phyloP scores from a whole-genome alignment of 2,797 vertebrate genomes.

The Gephyroberyx darwinii region DNA sequence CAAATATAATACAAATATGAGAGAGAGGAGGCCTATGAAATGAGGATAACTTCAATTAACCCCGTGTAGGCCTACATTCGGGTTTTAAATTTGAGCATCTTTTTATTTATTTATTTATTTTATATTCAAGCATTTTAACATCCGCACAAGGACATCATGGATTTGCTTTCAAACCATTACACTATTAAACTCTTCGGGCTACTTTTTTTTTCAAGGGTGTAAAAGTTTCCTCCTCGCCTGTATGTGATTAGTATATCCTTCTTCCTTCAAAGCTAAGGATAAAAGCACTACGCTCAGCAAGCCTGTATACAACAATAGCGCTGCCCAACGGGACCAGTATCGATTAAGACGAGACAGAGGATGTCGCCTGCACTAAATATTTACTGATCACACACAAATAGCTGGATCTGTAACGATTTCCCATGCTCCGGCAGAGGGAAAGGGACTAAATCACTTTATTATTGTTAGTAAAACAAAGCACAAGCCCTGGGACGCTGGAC shows the following conservation, averaged over 20 bases:
- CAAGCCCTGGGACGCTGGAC: conserved; percentile 84
- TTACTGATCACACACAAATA: conserved; percentile 98
- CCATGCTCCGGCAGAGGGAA: conserved; percentile 84
- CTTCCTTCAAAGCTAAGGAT: conserved; percentile 64
- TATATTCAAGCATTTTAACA: conserved; percentile 29
- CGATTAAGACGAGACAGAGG: conserved; percentile 91
- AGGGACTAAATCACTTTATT: conserved; percentile 94
- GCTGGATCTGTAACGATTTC: conserved; percentile 91
- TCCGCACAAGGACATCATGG: conserved; percentile 27
- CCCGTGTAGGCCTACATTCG: conserved; percentile 26
- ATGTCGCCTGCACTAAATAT: conserved; percentile 96
- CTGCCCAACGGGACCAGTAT: conserved; percentile 88
- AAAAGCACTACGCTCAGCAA: conserved; percentile 74
- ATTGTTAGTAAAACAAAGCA: conserved; percentile 93
- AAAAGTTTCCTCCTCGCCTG: conserved; percentile 52
- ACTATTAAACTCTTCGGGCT: conserved; percentile 13
- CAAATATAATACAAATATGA: conserved; percentile 10
- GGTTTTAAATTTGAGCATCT: conserved; percentile 16
- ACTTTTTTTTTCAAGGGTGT: conserved; percentile 45
- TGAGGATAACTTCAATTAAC: conserved; percentile 46
- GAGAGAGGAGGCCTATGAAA: conserved; percentile 5
- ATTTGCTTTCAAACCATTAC: conserved; percentile 38
- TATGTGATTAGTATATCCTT: conserved; percentile 48
- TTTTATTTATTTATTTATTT: neutral
- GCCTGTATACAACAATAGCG: conserved; percentile 83